Percentiles rank a stretch among this genome's conserved stretches.
Conservation (phyloP, 2,797 vertebrate species). For the Hoplostethus atlanticus region DNA sequence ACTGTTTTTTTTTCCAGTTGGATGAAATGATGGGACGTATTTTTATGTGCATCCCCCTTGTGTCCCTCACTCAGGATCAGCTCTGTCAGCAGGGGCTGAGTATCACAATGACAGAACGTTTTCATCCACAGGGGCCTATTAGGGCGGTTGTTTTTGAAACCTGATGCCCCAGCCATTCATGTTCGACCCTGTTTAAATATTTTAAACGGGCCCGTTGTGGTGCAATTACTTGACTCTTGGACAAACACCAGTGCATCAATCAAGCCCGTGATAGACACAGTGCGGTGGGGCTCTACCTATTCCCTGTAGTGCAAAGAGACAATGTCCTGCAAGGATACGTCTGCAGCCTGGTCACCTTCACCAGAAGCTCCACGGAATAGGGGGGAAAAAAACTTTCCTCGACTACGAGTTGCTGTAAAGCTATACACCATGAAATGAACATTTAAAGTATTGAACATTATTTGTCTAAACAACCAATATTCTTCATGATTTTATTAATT, state of each 20-base stretch:
- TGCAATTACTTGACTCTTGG: conserved; percentile 84
- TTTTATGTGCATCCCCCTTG: conserved; percentile 22
- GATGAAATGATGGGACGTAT: conserved; percentile 49
- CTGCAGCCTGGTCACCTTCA: conserved; percentile 24
- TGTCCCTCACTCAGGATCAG: conserved; percentile 46
- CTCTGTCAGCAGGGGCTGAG: conserved; percentile 48
- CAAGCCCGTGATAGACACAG: conserved; percentile 59
- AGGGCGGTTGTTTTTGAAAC: conserved; percentile 78
- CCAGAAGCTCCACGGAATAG: conserved; percentile 6
- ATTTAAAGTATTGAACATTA: background rate
- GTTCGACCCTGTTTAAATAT: conserved; percentile 84
- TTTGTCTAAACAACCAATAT: background rate
- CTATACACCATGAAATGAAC: background rate
- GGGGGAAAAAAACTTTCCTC: background rate
- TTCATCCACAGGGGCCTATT: conserved; percentile 61
- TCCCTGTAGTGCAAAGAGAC: conserved; percentile 8
- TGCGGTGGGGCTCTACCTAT: conserved; percentile 10
- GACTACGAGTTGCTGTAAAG: background rate
- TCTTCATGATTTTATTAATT: background rate
- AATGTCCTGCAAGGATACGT: background rate
- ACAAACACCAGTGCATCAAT: conserved; percentile 78
- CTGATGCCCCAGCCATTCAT: conserved; percentile 71
- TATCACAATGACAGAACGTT: conserved; percentile 57
- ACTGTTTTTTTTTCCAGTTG: conserved; percentile 27
- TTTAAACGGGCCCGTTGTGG: conserved; percentile 81